phyloP scores from a whole-genome alignment of 1,140 invertebrate genomes.

The Phthorimaea operculella region DNA sequence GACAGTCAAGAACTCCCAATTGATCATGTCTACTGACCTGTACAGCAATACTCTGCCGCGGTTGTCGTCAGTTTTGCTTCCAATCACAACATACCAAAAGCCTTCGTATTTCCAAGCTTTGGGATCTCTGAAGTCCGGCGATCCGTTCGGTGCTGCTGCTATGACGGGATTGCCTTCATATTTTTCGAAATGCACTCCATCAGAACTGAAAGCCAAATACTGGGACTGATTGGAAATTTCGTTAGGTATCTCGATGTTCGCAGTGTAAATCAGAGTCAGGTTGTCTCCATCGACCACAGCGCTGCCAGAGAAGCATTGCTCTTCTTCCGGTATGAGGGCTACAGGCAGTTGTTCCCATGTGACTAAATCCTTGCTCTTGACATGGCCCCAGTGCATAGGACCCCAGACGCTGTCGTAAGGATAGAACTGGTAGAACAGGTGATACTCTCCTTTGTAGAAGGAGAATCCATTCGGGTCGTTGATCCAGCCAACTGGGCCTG shows the following conservation, averaged over 20 bases:
- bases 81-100: slow-evolving; percentile 53
- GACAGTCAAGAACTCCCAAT: slow-evolving; percentile 53
- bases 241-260: slow-evolving; percentile 23
- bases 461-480: slow-evolving; percentile 33
- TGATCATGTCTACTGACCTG: slow-evolving; percentile 44
- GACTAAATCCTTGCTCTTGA: slow-evolving; percentile 44
- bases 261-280: slow-evolving; percentile 56
- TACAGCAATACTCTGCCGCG: slow-evolving; percentile 52
- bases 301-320: slow-evolving; percentile 59
- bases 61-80: slow-evolving; percentile 45
- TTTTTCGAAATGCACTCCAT: slow-evolving; percentile 53
- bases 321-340: slow-evolving; percentile 53
- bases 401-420: slow-evolving; percentile 51
- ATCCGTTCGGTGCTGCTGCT: slow-evolving; percentile 32
- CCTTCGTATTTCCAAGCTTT: slow-evolving; percentile 57
- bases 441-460: slow-evolving; percentile 21
- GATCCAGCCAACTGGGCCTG: slow-evolving; percentile 20
- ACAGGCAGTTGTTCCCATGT: slow-evolving; percentile 54
- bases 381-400: slow-evolving; percentile 61
- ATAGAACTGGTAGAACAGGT: slow-evolving; percentile 43
- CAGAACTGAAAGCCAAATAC: slow-evolving; percentile 48
- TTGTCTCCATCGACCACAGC: slow-evolving; percentile 38
- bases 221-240: slow-evolving; percentile 49
- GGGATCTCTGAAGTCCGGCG: slow-evolving; percentile 59
- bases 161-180: slow-evolving; percentile 52